phyloP scores from a whole-genome alignment of 1,140 invertebrate genomes.

The Hermetia illucens region DNA sequence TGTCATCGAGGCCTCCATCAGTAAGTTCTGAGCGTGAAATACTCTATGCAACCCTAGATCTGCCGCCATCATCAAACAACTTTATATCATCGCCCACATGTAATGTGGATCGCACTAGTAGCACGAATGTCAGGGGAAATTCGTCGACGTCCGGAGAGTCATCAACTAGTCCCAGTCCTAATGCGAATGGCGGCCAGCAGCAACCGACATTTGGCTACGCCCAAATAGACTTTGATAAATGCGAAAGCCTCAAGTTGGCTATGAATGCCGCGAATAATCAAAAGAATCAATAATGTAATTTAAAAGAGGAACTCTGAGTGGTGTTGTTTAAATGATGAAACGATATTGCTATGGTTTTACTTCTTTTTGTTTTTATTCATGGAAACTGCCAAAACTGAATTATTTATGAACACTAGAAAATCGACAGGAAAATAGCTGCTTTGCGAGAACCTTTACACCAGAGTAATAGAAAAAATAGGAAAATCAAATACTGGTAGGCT shows the following conservation, averaged over 20 bases:
- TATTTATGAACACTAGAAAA: too few relatives aligned
- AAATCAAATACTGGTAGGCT: neutral
- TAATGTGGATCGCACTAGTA: conserved; percentile 9
- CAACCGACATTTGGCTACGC: conserved; percentile 44
- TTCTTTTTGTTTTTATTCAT: too few relatives aligned
- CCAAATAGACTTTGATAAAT: conserved; percentile 56
- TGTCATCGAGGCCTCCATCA: conserved; percentile 28
- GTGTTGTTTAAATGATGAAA: too few relatives aligned
- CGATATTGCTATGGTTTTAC: too few relatives aligned
- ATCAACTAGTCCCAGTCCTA: conserved; percentile 15
- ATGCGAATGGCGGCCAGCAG: conserved; percentile 27
- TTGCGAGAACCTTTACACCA: too few relatives aligned
- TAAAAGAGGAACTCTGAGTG: too few relatives aligned
- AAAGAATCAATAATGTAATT: too few relatives aligned
- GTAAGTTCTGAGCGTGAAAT: conserved; percentile 34
- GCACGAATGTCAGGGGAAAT: conserved; percentile 5
- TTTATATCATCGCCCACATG: conserved; percentile 3
- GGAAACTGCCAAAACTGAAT: too few relatives aligned
- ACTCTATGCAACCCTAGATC: conserved; percentile 52
- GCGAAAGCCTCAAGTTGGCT: conserved; percentile 22
- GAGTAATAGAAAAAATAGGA: too few relatives aligned
- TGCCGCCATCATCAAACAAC: conserved; percentile 27
- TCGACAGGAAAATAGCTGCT: too few relatives aligned
- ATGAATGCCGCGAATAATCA: neutral
- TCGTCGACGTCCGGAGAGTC: conserved; percentile 3